These are phyloP conservation scores for Pachypeltis micranthus DNA, from an alignment of 1,140 invertebrate genomes.

Conservation along the genomic window DNA sequence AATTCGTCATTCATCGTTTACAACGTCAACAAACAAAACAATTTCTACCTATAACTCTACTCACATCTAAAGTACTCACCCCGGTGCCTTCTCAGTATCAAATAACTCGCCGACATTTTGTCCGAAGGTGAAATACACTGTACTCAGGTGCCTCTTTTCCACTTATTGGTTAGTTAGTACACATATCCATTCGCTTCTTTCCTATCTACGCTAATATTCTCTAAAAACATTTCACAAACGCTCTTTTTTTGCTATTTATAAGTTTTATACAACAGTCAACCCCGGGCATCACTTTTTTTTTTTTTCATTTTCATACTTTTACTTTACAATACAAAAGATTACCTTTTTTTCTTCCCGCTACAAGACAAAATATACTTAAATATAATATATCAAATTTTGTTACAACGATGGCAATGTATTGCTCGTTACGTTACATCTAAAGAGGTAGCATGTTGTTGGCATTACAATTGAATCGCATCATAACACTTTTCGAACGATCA, in stretches of 20 bases:
- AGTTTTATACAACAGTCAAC: too few relatives aligned
- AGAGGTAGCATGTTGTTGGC: slow-evolving; percentile 25
- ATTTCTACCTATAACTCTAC: too few relatives aligned
- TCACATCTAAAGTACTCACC: slow-evolving; percentile 11
- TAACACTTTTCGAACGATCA: slow-evolving; percentile 21
- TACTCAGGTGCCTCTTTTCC: slow-evolving; percentile 21
- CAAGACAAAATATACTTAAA: background rate
- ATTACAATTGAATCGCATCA: slow-evolving; percentile 21
- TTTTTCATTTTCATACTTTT: too few relatives aligned
- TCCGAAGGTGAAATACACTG: slow-evolving; percentile 16
- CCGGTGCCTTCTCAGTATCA: slow-evolving; percentile 8
- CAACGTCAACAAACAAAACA: too few relatives aligned
- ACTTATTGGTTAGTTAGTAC: too few relatives aligned
- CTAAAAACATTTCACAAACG: slow-evolving; percentile 1
- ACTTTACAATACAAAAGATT: background rate
- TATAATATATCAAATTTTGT: background rate
- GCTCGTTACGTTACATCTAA: slow-evolving; percentile 19
- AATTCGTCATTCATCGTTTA: too few relatives aligned
- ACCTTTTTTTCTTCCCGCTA: background rate
- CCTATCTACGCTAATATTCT: background rate
- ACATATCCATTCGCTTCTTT: background rate
- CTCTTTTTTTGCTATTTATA: slow-evolving; percentile 5
- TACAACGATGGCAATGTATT: slow-evolving; percentile 10
- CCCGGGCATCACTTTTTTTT: too few relatives aligned
- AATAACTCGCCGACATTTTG: too few relatives aligned